Evolutionary conservation across 1,140 invertebrate genomes (phyloP), one percentile per base, ranked within the genome.

Genomic region (Tetraneura akinire): DNA sequence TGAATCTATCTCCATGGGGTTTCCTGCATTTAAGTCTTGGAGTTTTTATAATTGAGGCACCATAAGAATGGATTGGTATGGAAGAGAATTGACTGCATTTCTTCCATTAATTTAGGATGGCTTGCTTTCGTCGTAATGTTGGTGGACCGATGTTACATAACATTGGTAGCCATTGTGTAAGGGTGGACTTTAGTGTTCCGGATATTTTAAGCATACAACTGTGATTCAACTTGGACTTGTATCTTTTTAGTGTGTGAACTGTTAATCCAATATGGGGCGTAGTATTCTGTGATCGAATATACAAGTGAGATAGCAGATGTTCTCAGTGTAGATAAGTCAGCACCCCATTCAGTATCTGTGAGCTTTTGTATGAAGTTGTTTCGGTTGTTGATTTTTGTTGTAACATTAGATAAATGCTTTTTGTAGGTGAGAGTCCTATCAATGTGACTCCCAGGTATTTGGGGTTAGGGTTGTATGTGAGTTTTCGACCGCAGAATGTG

Each of bases 201-300:
- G 18, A 32, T 55, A 53, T 2, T n/a, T 21, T 13, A 11, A 23
- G n/a, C n/a, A 4, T 4, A 55, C 4, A 11, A 55, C 5, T 55
- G n/a, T 23, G 10, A 23, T 55, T 55, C 53, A 23, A 11, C 0
- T 3, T 9, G 21, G 5, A 11, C 5, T 1, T 55, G 13, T 13
- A 3, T 55, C 5, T 55, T 21, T n/a, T 23, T n/a, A n/a, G 10
- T 23, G 0, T 55, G 10, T 13, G 1, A 1, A 13, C 8, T 23
- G 0, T 1, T 55, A 9, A 23, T 3, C n/a, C 1, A 23, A 10
- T 11, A 0, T 0, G 10, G 2, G 1, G 18, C 11, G n/a, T 9
- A n/a, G 9, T 21, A 55, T 1, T 55, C n/a, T 0, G 3, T 3
- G 3, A n/a, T n/a, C n/a, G n/a, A n/a, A n/a, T n/a, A n/a, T n/a